Evolutionary conservation across 2,113 vertebrate genomes (phyloP), one percentile per base, ranked within the genome.

Genomic region (Toxostoma redivivum): DNA sequence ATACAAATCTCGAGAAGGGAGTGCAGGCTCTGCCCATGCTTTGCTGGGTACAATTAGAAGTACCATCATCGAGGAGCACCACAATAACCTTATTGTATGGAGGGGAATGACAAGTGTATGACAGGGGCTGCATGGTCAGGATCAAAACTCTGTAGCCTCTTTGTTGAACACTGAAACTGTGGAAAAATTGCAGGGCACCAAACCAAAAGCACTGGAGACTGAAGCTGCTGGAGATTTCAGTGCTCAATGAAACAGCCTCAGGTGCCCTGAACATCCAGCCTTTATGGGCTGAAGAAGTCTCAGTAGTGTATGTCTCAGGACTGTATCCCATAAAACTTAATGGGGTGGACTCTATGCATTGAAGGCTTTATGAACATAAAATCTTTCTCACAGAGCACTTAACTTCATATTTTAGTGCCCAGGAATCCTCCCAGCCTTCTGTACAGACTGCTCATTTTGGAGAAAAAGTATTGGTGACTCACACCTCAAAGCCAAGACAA

Each of bases 401-500:
- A 30, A 70, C 40, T 77, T 90, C 6, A 3, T 48, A 54, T 86
- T 82, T 80, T 21, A 65, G 35, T 58, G 74, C 66, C 50, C 54
- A 85, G 89, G 67, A 84, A 65, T 65, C 54, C 61, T 83, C 77
- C 47, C n/a, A 64, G 72, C 31, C 9, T 53, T 70, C 74, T 66
- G 42, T 40, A 79, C 45, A 65, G 67, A 31, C 51, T 44, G 67
- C 45, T 94, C 11, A 0, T 66, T 81, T 53, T 31, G 17, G 21
- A 84, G 86, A 60, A 74, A 50, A 3, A 30, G 64, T 21, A 27
- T 37, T 23, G 61, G 81, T 84, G 92, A 95, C 91, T 95, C 81
- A 86, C 64, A 66, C 71, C 96, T 92, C 95, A 77, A 90, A 92
- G 85, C 74, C 81, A 83, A 86, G 90, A 82, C 42, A 91, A 95